Conservation (phyloP, 2,113 vertebrate species). For the Agelaius tricolor region DNA sequence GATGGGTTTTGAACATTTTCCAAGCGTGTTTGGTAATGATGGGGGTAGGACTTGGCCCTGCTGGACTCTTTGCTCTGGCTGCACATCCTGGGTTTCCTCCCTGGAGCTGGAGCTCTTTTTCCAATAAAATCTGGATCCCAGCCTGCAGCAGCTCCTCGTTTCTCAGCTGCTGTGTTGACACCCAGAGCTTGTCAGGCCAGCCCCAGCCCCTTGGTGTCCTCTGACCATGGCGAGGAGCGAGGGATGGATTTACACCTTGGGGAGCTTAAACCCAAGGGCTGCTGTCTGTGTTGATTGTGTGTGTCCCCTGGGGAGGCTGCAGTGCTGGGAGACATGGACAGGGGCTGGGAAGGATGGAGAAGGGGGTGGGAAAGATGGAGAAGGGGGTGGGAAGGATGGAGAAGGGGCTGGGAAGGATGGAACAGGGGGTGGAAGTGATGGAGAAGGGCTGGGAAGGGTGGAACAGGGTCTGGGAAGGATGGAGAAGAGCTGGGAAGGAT, state of each 20-base stretch:
- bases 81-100: background rate
- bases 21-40: background rate
- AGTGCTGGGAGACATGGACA: background rate
- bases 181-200: background rate
- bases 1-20: background rate
- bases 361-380: too few relatives aligned
- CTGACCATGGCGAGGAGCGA: background rate
- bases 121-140: background rate
- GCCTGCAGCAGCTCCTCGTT: background rate
- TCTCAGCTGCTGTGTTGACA: background rate
- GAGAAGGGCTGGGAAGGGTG: too few relatives aligned
- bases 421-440: too few relatives aligned
- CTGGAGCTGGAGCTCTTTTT: background rate
- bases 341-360: too few relatives aligned
- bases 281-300: accelerated
- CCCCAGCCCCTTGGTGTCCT: background rate
- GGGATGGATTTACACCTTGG: background rate
- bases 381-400: too few relatives aligned
- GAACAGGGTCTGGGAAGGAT: too few relatives aligned
- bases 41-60: background rate
- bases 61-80: background rate
- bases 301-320: background rate
- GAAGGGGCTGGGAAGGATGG: too few relatives aligned
- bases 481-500: too few relatives aligned
- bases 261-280: background rate